A percentile compares a stretch with the other conserved stretches of the same genome.
phyloP scores from a whole-genome alignment of 2,888 invertebrate species.

The Cephalotes varians region DNA sequence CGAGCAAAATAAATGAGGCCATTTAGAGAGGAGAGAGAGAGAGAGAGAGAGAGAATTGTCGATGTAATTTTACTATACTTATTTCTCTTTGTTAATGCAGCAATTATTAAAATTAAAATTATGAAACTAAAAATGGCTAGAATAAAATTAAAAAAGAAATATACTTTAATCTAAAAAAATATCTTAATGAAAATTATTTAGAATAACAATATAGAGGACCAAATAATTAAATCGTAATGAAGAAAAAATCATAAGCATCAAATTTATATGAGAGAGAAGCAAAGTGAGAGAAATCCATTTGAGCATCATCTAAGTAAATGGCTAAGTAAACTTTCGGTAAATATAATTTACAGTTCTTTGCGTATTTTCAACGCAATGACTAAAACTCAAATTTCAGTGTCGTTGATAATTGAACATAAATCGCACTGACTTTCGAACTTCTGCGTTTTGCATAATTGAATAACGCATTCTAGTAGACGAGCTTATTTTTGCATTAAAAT shows the following conservation, averaged over 20 bases:
- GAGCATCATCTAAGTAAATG: neutral
- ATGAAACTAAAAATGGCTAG: neutral
- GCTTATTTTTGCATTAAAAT: neutral
- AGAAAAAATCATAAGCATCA: neutral
- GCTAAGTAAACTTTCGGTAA: neutral
- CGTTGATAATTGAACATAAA: neutral
- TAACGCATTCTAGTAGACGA: neutral
- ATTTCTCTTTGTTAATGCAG: neutral
- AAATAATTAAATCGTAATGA: neutral
- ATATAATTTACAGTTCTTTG: neutral
- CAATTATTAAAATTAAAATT: neutral
- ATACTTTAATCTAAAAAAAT: neutral
- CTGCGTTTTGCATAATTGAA: slow-evolving; percentile 2
- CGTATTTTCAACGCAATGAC: neutral
- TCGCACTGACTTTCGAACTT: neutral
- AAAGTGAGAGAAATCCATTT: neutral
- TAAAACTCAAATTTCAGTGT: neutral
- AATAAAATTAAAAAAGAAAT: neutral
- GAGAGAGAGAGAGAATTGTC: neutral
- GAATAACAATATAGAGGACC: neutral
- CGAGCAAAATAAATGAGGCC: slow-evolving; percentile 56
- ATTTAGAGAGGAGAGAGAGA: slow-evolving; percentile 17
- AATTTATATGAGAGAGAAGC: neutral
- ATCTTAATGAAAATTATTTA: too few species aligned
- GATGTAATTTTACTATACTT: neutral